Base-by-base conservation (phyloP, 2,888 invertebrate genomes). In the Therioaphis trifolii region DNA sequence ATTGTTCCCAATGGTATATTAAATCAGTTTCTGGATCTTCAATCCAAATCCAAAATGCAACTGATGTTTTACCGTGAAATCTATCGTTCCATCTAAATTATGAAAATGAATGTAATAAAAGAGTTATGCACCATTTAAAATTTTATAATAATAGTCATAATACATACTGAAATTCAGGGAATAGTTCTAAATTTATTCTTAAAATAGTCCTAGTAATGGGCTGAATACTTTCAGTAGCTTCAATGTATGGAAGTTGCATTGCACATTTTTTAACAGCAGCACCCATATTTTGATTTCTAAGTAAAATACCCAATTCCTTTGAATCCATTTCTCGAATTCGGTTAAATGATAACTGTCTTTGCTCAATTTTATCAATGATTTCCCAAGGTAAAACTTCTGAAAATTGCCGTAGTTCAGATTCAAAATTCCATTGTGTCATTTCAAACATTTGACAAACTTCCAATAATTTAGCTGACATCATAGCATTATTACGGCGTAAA, bases 21-120 rank as follows among this genome's bases (percentile, higher is more conserved):
- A 93, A 93, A 88, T 98, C 96, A 76, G 93, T 94, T 61, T 96
- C 95, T 0, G 98, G 95, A 89, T 99, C 98, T 89, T 99, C 98
- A 46, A 99, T 95, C 97, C 99, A 98, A 85, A 99, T 92, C 95
- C 97, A 99, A 89, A 97, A 99, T 0, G 95, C 93, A 89, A 98
- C 96, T 0, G 94, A 92, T 0, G 93, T 93, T 88, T 94, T 94
- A 0, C 97, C 96, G 88, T 98, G 97, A 71, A 97, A 92, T 86
- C 92, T 93, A 88, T 97, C 96, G 87, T 95, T 96, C 98, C 98
- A 98, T 85, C 92, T 93, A 87, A 88, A 55, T 77, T 77, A 49
- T 2, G 69, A 52, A 52, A 21, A 52, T 52, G 2, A 7, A 52
- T 52, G 4, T 52, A 52, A 52, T 52, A 18, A 52, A n/a, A 9